Base-by-base conservation (phyloP, 2,888 invertebrate genomes). In the Magallana nippona region DNA sequence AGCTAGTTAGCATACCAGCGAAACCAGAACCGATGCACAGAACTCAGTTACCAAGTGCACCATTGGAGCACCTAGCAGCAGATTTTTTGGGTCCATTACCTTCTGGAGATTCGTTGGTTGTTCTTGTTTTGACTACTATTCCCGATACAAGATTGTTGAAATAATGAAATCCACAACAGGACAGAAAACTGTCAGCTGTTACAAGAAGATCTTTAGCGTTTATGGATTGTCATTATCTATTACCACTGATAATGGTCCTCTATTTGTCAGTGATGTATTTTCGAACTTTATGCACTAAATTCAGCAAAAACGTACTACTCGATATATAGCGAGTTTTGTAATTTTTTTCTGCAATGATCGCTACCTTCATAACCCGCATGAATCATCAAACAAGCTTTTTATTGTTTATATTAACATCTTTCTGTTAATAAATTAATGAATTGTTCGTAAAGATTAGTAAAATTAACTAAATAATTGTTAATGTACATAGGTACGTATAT, bases 71-170 rank as follows among this genome's bases (percentile, higher is more conserved):
- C 82, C 62, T 89, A 56, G 56, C 83, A 22, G 86, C 86, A 13
- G 89, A 90, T 80, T 85, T 89, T 56, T n/a, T 88, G 15, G 87
- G 89, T 44, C 89, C 87, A 32, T 81, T 90, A 22, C 86, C 88
- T 19, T 82, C 79, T 1, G 88, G 84, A n/a, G 80, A 87, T 62
- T 82, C 55, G 63, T 15, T 87, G 17, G 78, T 88, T 71, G 86
- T 85, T 8, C n/a, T 87, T 15, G 87, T 88, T 5, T 87, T n/a
- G n/a, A 88, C 60, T 89, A 86, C 57, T 88, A 87, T 63, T 87
- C 86, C 10, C 83, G 88, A 82, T 87, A 82, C 83, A 44, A 56
- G 44, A 88, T 89, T 55, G 55, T 89, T 55, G 82, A n/a, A 17
- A 62, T 84, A 5, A 83, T 86, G 84, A 89, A 85, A 63, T 58